A percentile compares a stretch with the other conserved stretches of the same genome.
Conservation (phyloP, 2,797 vertebrate genomes). For the Galago senegalensis region DNA sequence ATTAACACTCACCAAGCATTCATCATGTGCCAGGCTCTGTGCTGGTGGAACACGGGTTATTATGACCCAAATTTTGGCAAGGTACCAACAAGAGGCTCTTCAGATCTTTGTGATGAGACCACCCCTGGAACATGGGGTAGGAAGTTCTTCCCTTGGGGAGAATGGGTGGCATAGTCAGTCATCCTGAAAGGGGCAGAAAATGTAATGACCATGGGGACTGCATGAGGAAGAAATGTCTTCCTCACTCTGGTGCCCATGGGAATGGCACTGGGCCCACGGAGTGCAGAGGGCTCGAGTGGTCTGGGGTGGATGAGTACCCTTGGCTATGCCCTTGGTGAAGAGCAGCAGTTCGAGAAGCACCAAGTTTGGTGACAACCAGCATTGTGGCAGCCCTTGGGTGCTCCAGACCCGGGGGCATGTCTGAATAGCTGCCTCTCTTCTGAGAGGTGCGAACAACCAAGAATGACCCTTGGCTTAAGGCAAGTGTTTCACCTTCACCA, state of each 20-base stretch:
- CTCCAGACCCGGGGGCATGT: background rate
- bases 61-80: background rate
- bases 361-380: background rate
- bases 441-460: background rate
- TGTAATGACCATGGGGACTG: background rate
- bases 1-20: background rate
- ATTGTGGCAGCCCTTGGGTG: background rate
- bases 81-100: background rate
- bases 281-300: background rate
- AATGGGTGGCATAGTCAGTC: background rate
- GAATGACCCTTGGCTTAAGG: background rate
- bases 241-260: background rate
- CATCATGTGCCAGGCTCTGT: background rate
- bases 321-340: background rate
- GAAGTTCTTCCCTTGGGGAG: background rate
- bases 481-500: background rate
- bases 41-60: background rate
- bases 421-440: background rate
- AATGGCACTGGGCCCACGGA: background rate
- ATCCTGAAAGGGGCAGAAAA: background rate
- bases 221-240: background rate
- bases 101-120: background rate
- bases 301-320: background rate
- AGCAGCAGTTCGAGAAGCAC: background rate
- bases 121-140: background rate